Evolutionary conservation across 2,113 vertebrate genomes (phyloP), one percentile per base, ranked within the genome.

Genomic region (Pontoporia blainvillei): DNA sequence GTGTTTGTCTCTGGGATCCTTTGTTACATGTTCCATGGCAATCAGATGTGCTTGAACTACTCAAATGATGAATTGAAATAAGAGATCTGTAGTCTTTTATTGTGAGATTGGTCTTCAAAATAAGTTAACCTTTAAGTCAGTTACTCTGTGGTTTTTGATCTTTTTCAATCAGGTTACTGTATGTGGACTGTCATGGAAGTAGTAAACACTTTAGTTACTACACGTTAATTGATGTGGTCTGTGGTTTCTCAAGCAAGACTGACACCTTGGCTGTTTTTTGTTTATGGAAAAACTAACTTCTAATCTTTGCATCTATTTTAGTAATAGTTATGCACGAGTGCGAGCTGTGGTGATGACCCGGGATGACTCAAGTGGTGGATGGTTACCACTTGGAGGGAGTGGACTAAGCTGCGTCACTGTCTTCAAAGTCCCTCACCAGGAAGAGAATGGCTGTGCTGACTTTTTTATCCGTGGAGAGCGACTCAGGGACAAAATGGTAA

Each of bases 291-390:
- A 97, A 88, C 94, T 98, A 97, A 98, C 97, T 96, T 94, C 18
- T 94, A 69, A 81, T 97, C 92, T 98, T 96, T 98, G 75, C 88
- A 39, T 99, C 98, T 99, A 15, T 99, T 99, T 97, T 99, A 99
- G 99, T 99, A 99, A 99, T 98, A 99, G 99, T 99, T 99, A 99
- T 99, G 99, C 99, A 98, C 99, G 99, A 98, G 99, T 99, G 99
- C 99, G 99, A 99, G 99, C 99, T 99, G 99, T 99, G 99, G 99
- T 99, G 99, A 99, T 99, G 99, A 99, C 99, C 99, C 99, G 99
- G 98, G 99, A 99, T 99, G 99, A 99, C 99, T 99, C 99, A 98
- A 99, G 99, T 96, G 99, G 99, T 97, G 99, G 99, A 98, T 99
- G 99, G 99, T 98, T 99, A 98, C 99, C 99, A 97, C 99, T 99